Percentiles rank a stretch among this genome's conserved stretches.
These are phyloP conservation scores for Toxotes chatareus DNA, from an alignment of 2,113 vertebrate genomes.

Conservation along the genomic window DNA sequence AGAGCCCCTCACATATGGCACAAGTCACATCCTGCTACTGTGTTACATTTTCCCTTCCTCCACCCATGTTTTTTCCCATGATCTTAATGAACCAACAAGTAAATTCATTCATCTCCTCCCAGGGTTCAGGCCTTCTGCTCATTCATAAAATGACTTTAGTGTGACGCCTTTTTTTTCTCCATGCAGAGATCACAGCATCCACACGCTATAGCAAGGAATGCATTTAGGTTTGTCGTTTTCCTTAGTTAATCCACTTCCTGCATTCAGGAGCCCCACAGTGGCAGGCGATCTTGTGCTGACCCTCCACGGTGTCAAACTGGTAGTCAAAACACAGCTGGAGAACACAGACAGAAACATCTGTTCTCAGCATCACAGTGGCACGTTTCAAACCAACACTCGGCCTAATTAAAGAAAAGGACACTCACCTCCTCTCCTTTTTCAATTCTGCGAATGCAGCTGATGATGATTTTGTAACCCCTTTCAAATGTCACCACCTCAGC, in stretches of 20 bases:
- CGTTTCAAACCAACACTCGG: neutral
- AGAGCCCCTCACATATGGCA: conserved; percentile 80
- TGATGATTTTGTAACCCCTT: conserved; percentile 98
- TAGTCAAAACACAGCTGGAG: conserved; percentile 97
- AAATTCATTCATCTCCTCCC: conserved; percentile 44
- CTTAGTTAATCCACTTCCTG: conserved; percentile 98
- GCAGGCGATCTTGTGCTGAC: conserved; percentile 95
- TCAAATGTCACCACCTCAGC: conserved; percentile 98
- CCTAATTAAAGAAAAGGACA: conserved; percentile 11
- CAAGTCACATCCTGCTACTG: conserved; percentile 81
- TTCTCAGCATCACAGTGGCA: neutral
- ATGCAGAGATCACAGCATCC: conserved; percentile 83
- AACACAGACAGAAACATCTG: neutral
- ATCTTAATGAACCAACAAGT: conserved; percentile 34
- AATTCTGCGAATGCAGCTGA: conserved; percentile 93
- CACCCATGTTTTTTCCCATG: conserved; percentile 10
- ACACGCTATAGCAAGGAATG: conserved; percentile 84
- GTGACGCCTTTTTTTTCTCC: conserved; percentile 77
- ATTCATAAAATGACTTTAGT: conserved; percentile 65
- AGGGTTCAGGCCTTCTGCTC: conserved; percentile 66
- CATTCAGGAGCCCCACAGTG: conserved; percentile 97
- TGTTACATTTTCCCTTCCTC: conserved; percentile 62
- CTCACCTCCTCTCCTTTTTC: conserved; percentile 96
- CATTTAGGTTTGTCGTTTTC: conserved; percentile 59
- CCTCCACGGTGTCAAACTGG: conserved; percentile 92